Evolutionary conservation across 1,140 invertebrate genomes (phyloP).

Genomic region (Drosophila pectinifera): DNA sequence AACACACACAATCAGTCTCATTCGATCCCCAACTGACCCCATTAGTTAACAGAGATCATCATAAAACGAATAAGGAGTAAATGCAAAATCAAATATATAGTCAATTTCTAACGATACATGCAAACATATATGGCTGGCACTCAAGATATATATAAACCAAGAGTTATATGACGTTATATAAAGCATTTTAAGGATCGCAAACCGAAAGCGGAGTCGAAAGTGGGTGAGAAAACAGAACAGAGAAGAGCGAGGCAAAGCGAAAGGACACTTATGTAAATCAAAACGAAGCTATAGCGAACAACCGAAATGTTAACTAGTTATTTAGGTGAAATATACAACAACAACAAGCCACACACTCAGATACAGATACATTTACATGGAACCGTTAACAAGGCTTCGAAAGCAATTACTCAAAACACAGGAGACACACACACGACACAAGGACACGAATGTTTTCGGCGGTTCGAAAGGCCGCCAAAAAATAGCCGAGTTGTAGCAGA

Average conservation of each 20-base stretch:
- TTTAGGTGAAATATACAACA: constrained; percentile 81
- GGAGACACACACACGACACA: constrained; percentile 27
- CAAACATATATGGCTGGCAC: constrained; percentile 51
- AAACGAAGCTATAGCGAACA: constrained; percentile 55
- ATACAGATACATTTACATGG: constrained; percentile 47
- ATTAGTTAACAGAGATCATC: constrained; percentile 44
- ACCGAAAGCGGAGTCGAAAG: constrained; percentile 11
- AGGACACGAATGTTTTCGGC: constrained; percentile 53
- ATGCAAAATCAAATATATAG: constrained; percentile 76
- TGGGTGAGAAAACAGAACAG: constrained; percentile 20
- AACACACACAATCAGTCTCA: constrained; percentile 40
- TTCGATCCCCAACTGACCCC: constrained; percentile 12
- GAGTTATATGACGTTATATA: constrained; percentile 63
- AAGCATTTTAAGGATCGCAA: constrained; percentile 53
- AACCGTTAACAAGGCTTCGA: constrained; percentile 59
- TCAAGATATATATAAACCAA: constrained; percentile 49
- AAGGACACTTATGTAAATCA: constrained; percentile 49
- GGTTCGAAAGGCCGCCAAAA: constrained; percentile 44
- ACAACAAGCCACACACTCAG: constrained; percentile 52
- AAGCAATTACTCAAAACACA: constrained; percentile 27
- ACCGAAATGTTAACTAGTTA: constrained; percentile 82
- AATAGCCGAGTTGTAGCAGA: constrained; percentile 62
- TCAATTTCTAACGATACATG: constrained; percentile 69
- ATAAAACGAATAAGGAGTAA: constrained; percentile 47
- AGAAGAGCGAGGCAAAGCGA: constrained; percentile 45